phyloP scores from a whole-genome alignment of 2,113 vertebrate species.

The Melanocharis versteri region DNA sequence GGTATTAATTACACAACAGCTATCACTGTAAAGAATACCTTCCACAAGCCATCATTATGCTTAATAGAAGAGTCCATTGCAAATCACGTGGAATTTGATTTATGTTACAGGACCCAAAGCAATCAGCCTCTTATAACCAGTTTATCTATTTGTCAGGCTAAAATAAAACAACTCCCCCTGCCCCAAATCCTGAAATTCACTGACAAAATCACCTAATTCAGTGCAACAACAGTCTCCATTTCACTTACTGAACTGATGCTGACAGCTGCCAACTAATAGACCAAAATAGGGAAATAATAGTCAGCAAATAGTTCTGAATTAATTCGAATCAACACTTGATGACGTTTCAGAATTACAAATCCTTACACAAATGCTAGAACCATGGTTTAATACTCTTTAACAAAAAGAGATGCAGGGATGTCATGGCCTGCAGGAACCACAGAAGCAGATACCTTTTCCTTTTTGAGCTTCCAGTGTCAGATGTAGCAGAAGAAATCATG shows the following conservation, averaged over 20 bases:
- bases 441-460: conserved; percentile 85
- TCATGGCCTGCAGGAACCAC: background rate
- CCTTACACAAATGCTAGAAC: background rate
- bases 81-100: background rate
- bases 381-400: background rate
- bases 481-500: conserved; percentile 94
- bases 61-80: background rate
- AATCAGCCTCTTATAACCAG: background rate
- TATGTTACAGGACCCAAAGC: background rate
- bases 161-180: background rate
- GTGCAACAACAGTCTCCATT: background rate
- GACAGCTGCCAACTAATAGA: background rate
- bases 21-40: background rate
- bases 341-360: background rate
- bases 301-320: background rate
- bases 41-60: background rate
- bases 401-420: background rate
- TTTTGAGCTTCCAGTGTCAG: conserved; percentile 91
- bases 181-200: background rate
- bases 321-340: background rate
- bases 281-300: background rate
- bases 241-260: background rate
- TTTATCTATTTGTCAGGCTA: background rate
- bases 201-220: background rate
- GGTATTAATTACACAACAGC: background rate